Percentiles rank a stretch among this genome's conserved stretches.
phyloP scores from a whole-genome alignment of 1,140 invertebrate species.

The Plodia interpunctella region DNA sequence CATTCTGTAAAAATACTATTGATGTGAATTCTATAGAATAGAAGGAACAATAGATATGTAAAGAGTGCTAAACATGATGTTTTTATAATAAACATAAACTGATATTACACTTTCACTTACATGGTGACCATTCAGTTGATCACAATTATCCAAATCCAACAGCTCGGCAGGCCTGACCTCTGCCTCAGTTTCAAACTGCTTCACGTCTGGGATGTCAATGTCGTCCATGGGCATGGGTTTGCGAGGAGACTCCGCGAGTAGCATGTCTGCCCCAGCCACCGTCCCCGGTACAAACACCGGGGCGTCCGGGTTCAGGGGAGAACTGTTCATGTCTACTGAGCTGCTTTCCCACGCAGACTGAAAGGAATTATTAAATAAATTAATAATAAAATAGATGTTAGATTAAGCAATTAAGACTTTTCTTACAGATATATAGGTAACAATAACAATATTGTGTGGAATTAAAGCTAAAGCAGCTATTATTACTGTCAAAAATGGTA shows the following conservation, averaged over 20 bases:
- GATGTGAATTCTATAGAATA: not conserved
- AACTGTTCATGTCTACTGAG: slow-evolving; percentile 82
- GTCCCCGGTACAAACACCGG: slow-evolving; percentile 82
- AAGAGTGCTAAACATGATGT: no score
- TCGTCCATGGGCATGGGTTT: slow-evolving; percentile 79
- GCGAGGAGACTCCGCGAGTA: slow-evolving; percentile 81
- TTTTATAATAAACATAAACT: no score
- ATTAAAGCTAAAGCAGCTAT: no score
- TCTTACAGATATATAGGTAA: no score
- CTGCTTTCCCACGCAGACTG: slow-evolving; percentile 72
- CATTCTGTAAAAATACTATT: slow-evolving; percentile 52
- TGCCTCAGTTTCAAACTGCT: slow-evolving; percentile 81
- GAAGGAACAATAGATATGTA: no score
- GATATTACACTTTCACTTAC: slow-evolving; percentile 32
- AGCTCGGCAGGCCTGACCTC: slow-evolving; percentile 79
- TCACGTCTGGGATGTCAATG: slow-evolving; percentile 79
- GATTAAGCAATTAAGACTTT: not conserved
- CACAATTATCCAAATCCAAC: slow-evolving; percentile 70
- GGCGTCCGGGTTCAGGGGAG: slow-evolving; percentile 84
- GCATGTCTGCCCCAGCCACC: slow-evolving; percentile 72
- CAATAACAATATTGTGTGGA: no score
- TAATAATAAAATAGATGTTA: not conserved
- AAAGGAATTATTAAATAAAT: slow-evolving; percentile 18
- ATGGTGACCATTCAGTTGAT: slow-evolving; percentile 77
- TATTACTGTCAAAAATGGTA: no score